phyloP scores from a whole-genome alignment of 1,140 invertebrate species.

The Saccostrea echinata region DNA sequence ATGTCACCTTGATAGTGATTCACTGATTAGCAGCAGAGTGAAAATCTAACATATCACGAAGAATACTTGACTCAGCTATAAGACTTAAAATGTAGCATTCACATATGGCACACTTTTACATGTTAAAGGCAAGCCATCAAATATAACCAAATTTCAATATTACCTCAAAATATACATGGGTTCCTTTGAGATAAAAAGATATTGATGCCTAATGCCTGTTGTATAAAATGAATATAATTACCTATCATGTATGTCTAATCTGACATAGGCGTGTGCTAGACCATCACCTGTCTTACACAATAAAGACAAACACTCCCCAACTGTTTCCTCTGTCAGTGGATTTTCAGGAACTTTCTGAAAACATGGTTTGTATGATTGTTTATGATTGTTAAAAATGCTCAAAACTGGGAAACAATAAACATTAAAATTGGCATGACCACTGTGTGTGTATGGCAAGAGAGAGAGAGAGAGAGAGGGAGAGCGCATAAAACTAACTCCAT shows the following conservation, averaged over 20 bases:
- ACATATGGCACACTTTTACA: too few species aligned
- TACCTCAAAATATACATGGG: too few species aligned
- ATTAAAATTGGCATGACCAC: background rate
- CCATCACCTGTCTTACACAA: slow-evolving; percentile 80
- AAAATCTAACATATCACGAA: too few species aligned
- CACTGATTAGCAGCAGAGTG: too few species aligned
- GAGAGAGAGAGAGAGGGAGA: slow-evolving; percentile 36
- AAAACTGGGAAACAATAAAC: too few species aligned
- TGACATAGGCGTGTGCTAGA: slow-evolving; percentile 78
- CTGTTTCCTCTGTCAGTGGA: slow-evolving; percentile 75
- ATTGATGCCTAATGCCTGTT: background rate
- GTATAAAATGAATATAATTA: slow-evolving; percentile 50
- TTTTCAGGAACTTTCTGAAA: slow-evolving; percentile 75
- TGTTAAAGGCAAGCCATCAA: too few species aligned
- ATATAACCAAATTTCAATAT: too few species aligned
- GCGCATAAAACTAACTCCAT: background rate
- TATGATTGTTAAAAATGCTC: too few species aligned
- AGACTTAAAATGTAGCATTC: too few species aligned
- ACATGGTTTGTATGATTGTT: background rate
- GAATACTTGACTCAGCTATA: too few species aligned
- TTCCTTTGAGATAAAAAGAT: too few species aligned
- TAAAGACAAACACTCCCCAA: slow-evolving; percentile 76
- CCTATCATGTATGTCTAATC: slow-evolving; percentile 78
- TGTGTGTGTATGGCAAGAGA: background rate
- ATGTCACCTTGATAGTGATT: too few species aligned